phyloP scores from a whole-genome alignment of 2,113 vertebrate species.

The Isichthys henryi region DNA sequence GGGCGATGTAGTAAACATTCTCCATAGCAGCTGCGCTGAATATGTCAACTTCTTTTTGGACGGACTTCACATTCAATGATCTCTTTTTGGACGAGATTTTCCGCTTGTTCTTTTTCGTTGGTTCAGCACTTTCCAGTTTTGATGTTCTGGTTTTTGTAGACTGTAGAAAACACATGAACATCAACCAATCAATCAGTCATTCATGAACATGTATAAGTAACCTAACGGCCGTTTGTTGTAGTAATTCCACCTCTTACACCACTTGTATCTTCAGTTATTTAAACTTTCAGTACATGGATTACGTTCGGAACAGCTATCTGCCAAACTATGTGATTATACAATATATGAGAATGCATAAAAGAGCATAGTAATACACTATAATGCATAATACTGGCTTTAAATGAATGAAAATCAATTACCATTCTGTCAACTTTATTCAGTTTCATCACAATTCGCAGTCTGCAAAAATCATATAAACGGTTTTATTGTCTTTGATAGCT shows the following conservation, averaged over 20 bases:
- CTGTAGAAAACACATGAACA: conserved; percentile 46
- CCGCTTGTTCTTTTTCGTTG: conserved; percentile 43
- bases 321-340: neutral
- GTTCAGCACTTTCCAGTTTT: conserved; percentile 42
- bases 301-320: neutral
- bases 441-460: neutral
- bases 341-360: neutral
- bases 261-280: neutral
- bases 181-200: no score
- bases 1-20: conserved; percentile 74
- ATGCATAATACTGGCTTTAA: neutral
- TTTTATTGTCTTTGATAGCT: neutral
- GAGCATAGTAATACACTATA: neutral
- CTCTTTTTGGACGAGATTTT: conserved; percentile 26
- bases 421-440: neutral
- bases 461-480: neutral
- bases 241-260: neutral
- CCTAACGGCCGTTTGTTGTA: neutral
- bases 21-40: conserved; percentile 70
- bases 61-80: conserved; percentile 47
- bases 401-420: neutral
- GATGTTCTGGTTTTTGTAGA: conserved; percentile 53
- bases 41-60: conserved; percentile 52
- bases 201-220: neutral
- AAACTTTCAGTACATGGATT: neutral